Conservation (phyloP, 2,888 invertebrate species). For the Gordius sp. region DNA sequence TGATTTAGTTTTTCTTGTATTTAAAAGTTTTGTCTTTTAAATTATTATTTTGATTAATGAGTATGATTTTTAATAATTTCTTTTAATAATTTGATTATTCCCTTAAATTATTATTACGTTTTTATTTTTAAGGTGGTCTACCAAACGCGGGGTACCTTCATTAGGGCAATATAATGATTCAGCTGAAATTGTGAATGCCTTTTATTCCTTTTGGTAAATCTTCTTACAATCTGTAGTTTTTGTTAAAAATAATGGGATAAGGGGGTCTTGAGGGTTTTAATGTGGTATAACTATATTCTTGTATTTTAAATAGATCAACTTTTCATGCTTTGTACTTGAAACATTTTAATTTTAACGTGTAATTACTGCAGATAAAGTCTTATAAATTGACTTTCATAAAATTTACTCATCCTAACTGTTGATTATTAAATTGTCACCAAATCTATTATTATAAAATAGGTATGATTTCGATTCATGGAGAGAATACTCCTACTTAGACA, state of each 20-base stretch:
- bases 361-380: neutral
- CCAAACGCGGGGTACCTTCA: slow-evolving; percentile 52
- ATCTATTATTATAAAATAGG: slow-evolving; percentile 23
- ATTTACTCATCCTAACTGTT: neutral
- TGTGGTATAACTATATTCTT: too few relatives aligned
- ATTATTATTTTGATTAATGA: too few relatives aligned
- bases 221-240: slow-evolving; percentile 26
- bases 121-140: slow-evolving; percentile 48
- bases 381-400: slow-evolving; percentile 10
- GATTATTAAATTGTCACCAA: too few relatives aligned
- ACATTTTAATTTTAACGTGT: slow-evolving; percentile 10
- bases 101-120: neutral
- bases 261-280: too few relatives aligned
- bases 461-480: slow-evolving; percentile 87
- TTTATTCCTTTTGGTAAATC: slow-evolving; percentile 73
- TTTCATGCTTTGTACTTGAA: neutral
- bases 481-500: slow-evolving; percentile 89
- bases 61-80: slow-evolving; percentile 16
- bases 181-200: slow-evolving; percentile 59
- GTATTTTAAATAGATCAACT: too few relatives aligned
- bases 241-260: too few relatives aligned
- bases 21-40: too few relatives aligned
- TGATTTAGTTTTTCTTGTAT: too few relatives aligned
- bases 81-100: neutral
- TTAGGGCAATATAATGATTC: slow-evolving; percentile 49